A percentile compares a stretch with the other conserved stretches of the same genome.
Evolutionary conservation across 1,140 invertebrate genomes (phyloP).

Genomic region (Bombus pyrosoma): DNA sequence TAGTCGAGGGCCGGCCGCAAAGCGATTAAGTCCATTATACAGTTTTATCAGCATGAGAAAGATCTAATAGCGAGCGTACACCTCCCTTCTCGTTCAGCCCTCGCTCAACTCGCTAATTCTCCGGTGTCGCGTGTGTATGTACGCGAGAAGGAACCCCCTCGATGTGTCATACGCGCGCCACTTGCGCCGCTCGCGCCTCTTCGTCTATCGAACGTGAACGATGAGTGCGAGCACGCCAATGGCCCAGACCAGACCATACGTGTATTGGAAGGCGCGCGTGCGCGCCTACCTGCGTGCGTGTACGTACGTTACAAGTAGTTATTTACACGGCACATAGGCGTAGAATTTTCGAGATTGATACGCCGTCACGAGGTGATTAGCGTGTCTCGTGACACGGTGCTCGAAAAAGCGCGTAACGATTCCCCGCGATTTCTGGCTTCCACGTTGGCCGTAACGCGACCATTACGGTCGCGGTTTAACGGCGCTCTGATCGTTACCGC

Average conservation of each 20-base stretch:
- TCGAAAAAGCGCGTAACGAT: neutral
- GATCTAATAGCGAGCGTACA: constrained; percentile 76
- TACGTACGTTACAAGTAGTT: neutral
- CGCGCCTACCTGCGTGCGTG: no score
- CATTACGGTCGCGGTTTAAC: neutral
- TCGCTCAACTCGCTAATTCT: constrained; percentile 59
- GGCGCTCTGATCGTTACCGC: neutral
- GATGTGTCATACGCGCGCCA: constrained; percentile 80
- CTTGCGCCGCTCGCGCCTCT: constrained; percentile 47
- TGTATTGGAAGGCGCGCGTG: no score
- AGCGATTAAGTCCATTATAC: constrained; percentile 82
- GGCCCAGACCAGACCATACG: neutral
- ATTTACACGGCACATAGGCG: neutral
- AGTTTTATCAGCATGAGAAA: constrained; percentile 82
- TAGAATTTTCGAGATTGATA: neutral
- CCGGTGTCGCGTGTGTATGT: constrained; percentile 37
- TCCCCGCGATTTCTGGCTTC: neutral
- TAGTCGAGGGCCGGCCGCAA: constrained; percentile 74
- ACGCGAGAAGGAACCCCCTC: constrained; percentile 59
- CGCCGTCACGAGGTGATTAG: neutral
- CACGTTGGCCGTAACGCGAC: neutral
- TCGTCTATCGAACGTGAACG: constrained; percentile 31
- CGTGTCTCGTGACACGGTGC: neutral
- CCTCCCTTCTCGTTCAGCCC: constrained; percentile 39
- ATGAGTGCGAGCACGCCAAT: neutral